These are phyloP conservation scores for Labeo calbasu DNA, from an alignment of 2,797 vertebrate genomes.

Conservation along the genomic window DNA sequence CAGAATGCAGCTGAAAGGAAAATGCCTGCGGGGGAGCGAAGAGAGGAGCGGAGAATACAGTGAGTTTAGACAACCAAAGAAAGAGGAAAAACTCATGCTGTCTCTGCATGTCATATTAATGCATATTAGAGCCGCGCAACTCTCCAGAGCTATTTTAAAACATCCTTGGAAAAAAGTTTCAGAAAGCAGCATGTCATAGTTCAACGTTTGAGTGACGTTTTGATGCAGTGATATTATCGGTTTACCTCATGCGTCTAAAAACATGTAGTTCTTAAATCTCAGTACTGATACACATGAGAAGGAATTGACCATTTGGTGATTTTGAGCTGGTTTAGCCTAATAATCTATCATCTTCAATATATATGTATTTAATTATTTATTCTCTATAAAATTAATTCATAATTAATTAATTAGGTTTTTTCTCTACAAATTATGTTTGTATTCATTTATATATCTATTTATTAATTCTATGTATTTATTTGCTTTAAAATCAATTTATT, in stretches of 20 bases:
- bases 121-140: background rate
- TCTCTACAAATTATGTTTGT: background rate
- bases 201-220: background rate
- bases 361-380: background rate
- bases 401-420: too few relatives aligned
- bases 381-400: too few relatives aligned
- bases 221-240: background rate
- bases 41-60: conserved; percentile 32
- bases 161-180: background rate
- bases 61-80: conserved; percentile 33
- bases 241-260: conserved; percentile 12
- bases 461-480: background rate
- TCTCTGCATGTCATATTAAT: conserved; percentile 29
- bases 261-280: background rate
- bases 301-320: background rate
- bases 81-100: conserved; percentile 14
- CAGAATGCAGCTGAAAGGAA: conserved; percentile 42
- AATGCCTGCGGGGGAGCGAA: conserved; percentile 40
- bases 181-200: background rate
- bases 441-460: too few relatives aligned
- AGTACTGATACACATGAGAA: background rate
- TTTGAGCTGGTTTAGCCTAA: background rate
- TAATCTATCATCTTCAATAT: background rate
- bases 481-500: background rate
- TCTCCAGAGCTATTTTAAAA: conserved; percentile 28